Conservation (phyloP, 2,113 vertebrate genomes). For the Ailuropoda melanoleuca region DNA sequence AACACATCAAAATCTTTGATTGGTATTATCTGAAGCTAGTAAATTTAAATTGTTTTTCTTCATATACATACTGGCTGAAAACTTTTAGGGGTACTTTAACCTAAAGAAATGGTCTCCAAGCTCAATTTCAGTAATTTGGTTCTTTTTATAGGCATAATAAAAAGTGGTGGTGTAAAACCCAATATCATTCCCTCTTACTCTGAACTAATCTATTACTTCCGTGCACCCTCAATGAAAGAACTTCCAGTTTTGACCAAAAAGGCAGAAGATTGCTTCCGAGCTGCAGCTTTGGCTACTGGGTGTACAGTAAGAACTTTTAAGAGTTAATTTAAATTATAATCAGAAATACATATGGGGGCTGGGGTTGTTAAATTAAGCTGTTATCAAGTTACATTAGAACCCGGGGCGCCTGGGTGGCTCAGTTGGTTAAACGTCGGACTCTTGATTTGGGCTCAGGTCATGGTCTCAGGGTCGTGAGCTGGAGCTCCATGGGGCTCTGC, state of each 20-base stretch:
- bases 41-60: constrained; percentile 42
- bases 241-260: constrained; percentile 88
- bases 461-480: neutral
- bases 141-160: constrained; percentile 90
- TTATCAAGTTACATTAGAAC: neutral
- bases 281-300: constrained; percentile 91
- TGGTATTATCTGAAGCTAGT: neutral
- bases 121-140: constrained; percentile 35
- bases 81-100: constrained; percentile 11
- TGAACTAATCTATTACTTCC: constrained; percentile 90
- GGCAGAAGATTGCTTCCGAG: constrained; percentile 91
- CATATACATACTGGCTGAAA: constrained; percentile 6
- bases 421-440: neutral
- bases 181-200: constrained; percentile 93
- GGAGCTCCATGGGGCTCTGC: neutral
- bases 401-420: neutral
- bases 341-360: neutral
- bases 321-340: constrained; percentile 17
- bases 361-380: neutral
- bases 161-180: constrained; percentile 91
- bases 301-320: constrained; percentile 87
- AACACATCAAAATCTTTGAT: constrained; percentile 33
- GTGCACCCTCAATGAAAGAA: constrained; percentile 87
- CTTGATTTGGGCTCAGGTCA: neutral
- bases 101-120: constrained; percentile 50